phyloP scores from a whole-genome alignment of 2,797 vertebrate species.

The Sparidentex hasta region DNA sequence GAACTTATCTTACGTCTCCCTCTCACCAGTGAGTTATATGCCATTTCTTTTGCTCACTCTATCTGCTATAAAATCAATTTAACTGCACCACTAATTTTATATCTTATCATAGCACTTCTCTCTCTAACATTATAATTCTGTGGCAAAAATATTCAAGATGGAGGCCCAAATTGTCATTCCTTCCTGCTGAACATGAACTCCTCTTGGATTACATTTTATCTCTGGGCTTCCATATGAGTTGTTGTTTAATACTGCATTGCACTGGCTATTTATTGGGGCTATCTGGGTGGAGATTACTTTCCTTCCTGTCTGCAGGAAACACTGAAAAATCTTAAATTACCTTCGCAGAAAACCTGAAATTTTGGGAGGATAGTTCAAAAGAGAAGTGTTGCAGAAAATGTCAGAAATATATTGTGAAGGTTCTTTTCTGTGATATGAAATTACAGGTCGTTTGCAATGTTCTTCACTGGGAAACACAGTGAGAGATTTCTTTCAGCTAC shows the following conservation, averaged over 20 bases:
- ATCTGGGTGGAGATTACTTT: not conserved
- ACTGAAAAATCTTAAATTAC: not conserved
- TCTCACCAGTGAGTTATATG: not conserved
- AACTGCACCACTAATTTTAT: slow-evolving; percentile 20
- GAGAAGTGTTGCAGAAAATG: slow-evolving; percentile 4
- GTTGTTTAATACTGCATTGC: slow-evolving; percentile 23
- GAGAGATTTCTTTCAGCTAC: not conserved
- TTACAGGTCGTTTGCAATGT: not conserved
- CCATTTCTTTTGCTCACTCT: slow-evolving; percentile 10
- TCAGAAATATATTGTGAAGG: not conserved
- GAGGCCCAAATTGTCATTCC: not conserved
- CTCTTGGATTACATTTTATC: slow-evolving; percentile 12
- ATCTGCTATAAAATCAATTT: slow-evolving; percentile 31
- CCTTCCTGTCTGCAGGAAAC: not conserved
- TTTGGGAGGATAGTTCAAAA: not conserved
- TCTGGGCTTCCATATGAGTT: slow-evolving; percentile 5
- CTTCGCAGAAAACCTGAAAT: not conserved
- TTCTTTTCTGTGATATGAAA: slow-evolving; percentile 2
- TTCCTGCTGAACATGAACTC: slow-evolving; percentile 14
- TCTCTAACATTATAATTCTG: slow-evolving; percentile 20
- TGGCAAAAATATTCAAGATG: slow-evolving; percentile 12
- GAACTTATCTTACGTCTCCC: slow-evolving; percentile 11
- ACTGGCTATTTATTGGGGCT: slow-evolving; percentile 1
- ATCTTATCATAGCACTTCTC: slow-evolving; percentile 22
- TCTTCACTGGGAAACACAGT: not conserved